These are phyloP conservation scores for Pardosa pseudoannulata DNA, from an alignment of 2,888 invertebrate species.

Conservation along the genomic window DNA sequence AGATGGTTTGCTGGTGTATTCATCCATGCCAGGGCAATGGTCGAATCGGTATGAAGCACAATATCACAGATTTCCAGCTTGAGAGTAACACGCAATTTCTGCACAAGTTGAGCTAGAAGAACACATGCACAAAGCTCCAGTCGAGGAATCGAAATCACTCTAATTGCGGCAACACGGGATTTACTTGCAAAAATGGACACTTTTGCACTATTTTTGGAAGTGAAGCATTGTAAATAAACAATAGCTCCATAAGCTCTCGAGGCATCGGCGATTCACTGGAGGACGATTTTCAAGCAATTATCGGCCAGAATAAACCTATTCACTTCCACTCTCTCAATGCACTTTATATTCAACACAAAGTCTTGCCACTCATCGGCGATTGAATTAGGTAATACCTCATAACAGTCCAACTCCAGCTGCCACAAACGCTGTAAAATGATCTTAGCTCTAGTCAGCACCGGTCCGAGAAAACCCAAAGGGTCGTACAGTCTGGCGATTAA, in stretches of 20 bases:
- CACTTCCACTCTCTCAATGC: slow-evolving; percentile 3
- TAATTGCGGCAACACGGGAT: neutral
- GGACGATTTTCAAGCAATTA: neutral
- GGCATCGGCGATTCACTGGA: neutral
- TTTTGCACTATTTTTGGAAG: neutral
- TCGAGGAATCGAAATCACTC: neutral
- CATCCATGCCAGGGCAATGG: neutral
- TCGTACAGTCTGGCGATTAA: neutral
- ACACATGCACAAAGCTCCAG: neutral
- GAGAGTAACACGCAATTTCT: neutral
- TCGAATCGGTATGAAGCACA: neutral
- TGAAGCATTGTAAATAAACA: neutral
- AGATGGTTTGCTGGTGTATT: neutral
- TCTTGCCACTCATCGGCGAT: neutral
- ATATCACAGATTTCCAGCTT: neutral
- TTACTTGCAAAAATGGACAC: neutral
- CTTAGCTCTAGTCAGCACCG: slow-evolving; percentile 26
- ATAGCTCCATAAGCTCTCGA: neutral
- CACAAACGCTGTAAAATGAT: slow-evolving; percentile 18
- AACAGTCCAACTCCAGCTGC: neutral
- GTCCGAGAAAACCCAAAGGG: neutral
- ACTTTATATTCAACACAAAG: neutral
- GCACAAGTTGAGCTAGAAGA: neutral
- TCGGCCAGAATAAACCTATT: neutral
- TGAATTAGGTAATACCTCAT: neutral